A percentile compares a stretch with the other conserved stretches of the same genome.
phyloP scores from a whole-genome alignment of 2,888 invertebrate species.

The Aleiodes alternator region DNA sequence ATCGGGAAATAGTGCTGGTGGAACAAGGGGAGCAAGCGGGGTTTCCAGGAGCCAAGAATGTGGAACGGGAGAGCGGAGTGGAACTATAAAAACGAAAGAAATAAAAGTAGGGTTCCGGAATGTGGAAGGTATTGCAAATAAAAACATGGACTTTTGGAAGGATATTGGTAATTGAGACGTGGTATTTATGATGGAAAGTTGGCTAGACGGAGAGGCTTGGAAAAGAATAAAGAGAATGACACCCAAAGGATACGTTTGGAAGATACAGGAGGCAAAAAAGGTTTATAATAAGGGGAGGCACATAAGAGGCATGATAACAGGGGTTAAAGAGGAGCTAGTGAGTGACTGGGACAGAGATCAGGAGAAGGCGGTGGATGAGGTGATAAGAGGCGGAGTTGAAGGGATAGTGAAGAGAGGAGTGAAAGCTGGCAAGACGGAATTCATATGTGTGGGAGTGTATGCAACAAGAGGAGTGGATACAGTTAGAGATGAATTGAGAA shows the following conservation, averaged over 20 bases:
- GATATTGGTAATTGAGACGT: neutral
- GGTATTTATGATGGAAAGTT: neutral
- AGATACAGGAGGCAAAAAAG: slow-evolving; percentile 3
- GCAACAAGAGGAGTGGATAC: neutral
- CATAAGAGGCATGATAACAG: slow-evolving; percentile 18
- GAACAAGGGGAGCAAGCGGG: slow-evolving; percentile 18
- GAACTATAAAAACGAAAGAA: slow-evolving; percentile 20
- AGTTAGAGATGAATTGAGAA: slow-evolving; percentile 8
- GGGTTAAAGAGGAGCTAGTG: neutral
- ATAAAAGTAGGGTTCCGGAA: slow-evolving; percentile 41
- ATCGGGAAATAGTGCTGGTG: slow-evolving; percentile 6
- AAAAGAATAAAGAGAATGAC: slow-evolving; percentile 14
- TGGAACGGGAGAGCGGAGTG: slow-evolving; percentile 33
- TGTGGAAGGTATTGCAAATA: slow-evolving; percentile 4
- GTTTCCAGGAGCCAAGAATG: slow-evolving; percentile 8
- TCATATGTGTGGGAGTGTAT: neutral
- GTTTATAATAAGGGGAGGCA: slow-evolving; percentile 12
- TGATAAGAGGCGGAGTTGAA: neutral
- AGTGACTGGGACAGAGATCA: neutral
- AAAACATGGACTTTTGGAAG: slow-evolving; percentile 20
- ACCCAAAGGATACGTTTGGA: neutral
- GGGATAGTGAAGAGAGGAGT: slow-evolving; percentile 20
- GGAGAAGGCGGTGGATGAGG: neutral
- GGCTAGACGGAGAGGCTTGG: neutral
- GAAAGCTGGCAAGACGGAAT: slow-evolving; percentile 1